A percentile compares a stretch with the other conserved stretches of the same genome.
Evolutionary conservation across 2,113 vertebrate genomes (phyloP).

Genomic region (Meleagris gallopavo): DNA sequence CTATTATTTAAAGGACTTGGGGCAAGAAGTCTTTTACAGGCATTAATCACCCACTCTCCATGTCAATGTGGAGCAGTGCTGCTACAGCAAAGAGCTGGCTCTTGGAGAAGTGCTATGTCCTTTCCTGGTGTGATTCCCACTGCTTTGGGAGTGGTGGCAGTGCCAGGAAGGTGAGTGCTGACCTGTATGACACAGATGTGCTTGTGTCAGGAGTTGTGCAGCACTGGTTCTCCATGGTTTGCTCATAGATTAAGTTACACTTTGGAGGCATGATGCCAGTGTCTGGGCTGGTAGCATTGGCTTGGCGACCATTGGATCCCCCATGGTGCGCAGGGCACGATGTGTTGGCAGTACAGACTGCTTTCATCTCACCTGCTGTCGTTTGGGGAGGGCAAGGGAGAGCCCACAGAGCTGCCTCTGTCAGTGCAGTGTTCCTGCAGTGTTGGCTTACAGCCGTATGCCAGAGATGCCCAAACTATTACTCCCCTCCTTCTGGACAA

Average conservation of each 20-base stretch:
- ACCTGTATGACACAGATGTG: neutral
- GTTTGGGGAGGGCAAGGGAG: no score
- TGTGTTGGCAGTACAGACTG: rapidly evolving
- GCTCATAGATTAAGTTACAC: neutral
- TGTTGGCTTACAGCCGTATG: neutral
- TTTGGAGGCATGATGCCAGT: neutral
- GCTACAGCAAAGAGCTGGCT: no score
- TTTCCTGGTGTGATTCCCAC: neutral
- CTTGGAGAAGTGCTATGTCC: neutral
- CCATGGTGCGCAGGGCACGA: neutral
- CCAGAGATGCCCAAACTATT: neutral
- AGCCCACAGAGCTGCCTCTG: no score
- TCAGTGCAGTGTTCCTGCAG: neutral
- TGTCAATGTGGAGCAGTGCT: no score
- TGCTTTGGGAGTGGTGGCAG: neutral
- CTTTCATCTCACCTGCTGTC: neutral
- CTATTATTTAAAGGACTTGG: neutral
- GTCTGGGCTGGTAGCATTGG: neutral
- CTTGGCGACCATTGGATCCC: neutral
- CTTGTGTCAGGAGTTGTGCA: neutral
- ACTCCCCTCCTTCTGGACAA: neutral
- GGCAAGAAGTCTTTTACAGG: neutral
- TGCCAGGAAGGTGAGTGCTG: neutral
- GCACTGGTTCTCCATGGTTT: neutral
- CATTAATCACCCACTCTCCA: conserved; percentile 15